Percentiles rank a stretch among this genome's conserved stretches.
Conservation (phyloP, 2,888 invertebrate genomes). For the Trachelus stipa region DNA sequence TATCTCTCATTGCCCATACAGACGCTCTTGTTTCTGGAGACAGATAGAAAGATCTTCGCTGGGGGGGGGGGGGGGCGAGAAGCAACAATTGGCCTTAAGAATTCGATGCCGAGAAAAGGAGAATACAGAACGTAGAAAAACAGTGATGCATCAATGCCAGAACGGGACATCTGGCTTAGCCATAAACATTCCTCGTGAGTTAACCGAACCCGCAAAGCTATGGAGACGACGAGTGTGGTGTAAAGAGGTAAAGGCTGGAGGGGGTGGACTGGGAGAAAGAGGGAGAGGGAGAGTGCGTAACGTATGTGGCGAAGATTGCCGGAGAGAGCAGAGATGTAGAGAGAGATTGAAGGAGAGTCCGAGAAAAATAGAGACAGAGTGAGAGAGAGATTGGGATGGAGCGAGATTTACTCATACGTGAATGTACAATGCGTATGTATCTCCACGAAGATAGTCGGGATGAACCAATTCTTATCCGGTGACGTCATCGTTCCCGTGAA, state of each 20-base stretch:
- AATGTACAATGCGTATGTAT: background rate
- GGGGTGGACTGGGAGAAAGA: background rate
- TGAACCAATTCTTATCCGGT: conserved; percentile 44
- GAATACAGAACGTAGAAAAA: conserved; percentile 30
- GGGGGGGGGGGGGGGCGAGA: too few species aligned
- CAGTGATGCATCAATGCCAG: conserved; percentile 41
- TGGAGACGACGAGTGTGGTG: conserved; percentile 2
- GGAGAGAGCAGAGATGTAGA: background rate
- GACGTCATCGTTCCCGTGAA: conserved; percentile 44
- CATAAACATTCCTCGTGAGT: conserved; percentile 39
- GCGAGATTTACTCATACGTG: background rate
- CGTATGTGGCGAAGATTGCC: background rate
- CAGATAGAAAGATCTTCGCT: background rate
- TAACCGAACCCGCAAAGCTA: conserved; percentile 16
- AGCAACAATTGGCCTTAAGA: background rate
- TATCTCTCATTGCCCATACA: background rate
- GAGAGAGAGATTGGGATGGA: background rate
- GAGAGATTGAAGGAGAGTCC: background rate
- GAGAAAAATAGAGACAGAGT: background rate
- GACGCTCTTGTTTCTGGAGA: background rate
- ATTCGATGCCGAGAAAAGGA: background rate
- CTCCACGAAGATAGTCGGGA: conserved; percentile 34
- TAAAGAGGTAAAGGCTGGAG: conserved; percentile 10
- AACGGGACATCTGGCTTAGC: conserved; percentile 37
- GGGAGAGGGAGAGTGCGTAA: background rate